Evolutionary conservation across 2,113 vertebrate genomes (phyloP), one percentile per base, ranked within the genome.

Genomic region (Limanda limanda): DNA sequence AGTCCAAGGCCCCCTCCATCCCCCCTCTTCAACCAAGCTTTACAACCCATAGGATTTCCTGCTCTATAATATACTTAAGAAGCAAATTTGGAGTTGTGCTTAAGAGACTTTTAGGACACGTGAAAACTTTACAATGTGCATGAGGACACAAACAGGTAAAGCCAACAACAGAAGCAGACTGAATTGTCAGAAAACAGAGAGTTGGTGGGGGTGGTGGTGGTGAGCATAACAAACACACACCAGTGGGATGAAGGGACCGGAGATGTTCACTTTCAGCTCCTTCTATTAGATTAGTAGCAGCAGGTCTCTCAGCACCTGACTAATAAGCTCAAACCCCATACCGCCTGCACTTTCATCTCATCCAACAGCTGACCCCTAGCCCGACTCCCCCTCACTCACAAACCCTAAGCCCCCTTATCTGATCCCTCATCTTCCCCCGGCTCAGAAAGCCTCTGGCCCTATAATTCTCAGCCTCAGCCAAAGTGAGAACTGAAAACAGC

Each of bases 241-340:
- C 27, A 40, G 51, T 55, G 25, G 71, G 45, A 74, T 80, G n/a
- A 79, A 23, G n/a, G 51, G 51, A 54, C 18, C 51, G 57, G 1
- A 58, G 68, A 57, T 76, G 68, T 78, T 77, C 21, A 51, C 56
- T 61, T 78, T 68, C 8, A 65, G 65, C 71, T 77, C 37, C 70
- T 55, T 23, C 6, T 52, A 7, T 71, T 70, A 65, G 56, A 71
- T 68, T 55, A 60, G 42, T 55, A 60, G 42, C 66, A 67, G 79
- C 42, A 63, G 59, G 69, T 83, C 79, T 83, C 76, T 40, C 24
- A 58, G 67, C 47, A 45, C 27, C 56, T 76, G 42, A 56, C 78
- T 82, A 87, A 88, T 70, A 78, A 80, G 68, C 75, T 69, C 72
- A 82, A 68, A 60, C 58, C 55, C 63, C 35, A 8, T 69, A 25